These are phyloP conservation scores for Leiothrix lutea DNA, from an alignment of 2,113 vertebrate genomes.

Conservation along the genomic window DNA sequence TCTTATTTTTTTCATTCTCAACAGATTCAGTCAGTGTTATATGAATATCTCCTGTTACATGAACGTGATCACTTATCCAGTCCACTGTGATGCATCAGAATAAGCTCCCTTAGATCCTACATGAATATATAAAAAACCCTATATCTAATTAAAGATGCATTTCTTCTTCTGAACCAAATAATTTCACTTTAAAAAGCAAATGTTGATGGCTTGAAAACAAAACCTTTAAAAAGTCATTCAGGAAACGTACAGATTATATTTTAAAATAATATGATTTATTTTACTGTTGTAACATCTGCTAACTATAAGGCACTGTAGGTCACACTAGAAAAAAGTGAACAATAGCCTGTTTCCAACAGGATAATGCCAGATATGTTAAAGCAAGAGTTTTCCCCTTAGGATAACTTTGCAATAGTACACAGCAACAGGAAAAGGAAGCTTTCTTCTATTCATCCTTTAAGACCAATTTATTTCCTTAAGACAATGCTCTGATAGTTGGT, in stretches of 20 bases:
- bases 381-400: not conserved
- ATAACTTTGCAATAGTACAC: not conserved
- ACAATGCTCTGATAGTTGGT: not conserved
- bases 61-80: not conserved
- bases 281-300: not conserved
- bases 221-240: not conserved
- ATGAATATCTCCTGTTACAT: not conserved
- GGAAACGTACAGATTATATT: not conserved
- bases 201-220: not conserved
- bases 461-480: not conserved
- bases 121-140: not conserved
- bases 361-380: not conserved
- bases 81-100: not conserved
- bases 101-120: not conserved
- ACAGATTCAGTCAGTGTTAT: not conserved
- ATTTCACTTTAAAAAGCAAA: not conserved
- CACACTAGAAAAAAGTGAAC: not conserved
- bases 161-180: not conserved
- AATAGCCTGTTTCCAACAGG: not conserved
- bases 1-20: not conserved
- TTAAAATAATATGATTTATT: not conserved
- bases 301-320: not conserved
- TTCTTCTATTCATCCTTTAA: not conserved
- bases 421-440: not conserved
- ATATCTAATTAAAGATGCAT: not conserved